A percentile compares a stretch with the other conserved stretches of the same genome.
Conservation (phyloP, 2,113 vertebrate species). For the Cathartes aura region DNA sequence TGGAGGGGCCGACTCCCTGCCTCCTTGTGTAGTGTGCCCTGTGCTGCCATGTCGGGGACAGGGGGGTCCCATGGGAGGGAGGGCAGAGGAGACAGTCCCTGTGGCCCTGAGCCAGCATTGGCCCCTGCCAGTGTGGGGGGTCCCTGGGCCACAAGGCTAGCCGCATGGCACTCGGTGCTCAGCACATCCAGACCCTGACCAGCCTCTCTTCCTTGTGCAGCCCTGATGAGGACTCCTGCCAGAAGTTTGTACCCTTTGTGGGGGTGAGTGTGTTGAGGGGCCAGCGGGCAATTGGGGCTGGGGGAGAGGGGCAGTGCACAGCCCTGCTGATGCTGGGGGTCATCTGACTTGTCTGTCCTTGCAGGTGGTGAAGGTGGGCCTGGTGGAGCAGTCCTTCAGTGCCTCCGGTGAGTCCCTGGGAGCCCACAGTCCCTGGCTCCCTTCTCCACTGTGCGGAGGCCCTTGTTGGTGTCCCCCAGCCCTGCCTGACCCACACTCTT, state of each 20-base stretch:
- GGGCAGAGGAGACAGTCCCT: neutral
- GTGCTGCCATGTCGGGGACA: constrained; percentile 49
- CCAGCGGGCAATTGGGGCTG: neutral
- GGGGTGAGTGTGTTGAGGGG: constrained; percentile 79
- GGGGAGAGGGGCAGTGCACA: neutral
- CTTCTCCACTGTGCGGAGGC: neutral
- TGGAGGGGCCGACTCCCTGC: neutral
- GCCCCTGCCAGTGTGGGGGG: neutral
- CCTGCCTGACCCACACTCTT: neutral
- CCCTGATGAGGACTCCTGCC: constrained; percentile 92
- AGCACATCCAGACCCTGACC: neutral
- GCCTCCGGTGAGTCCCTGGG: constrained; percentile 75
- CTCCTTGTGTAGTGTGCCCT: constrained; percentile 53
- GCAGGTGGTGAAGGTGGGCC: constrained; percentile 88
- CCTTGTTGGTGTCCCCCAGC: neutral
- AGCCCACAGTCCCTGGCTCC: neutral
- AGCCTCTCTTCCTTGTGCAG: constrained; percentile 61
- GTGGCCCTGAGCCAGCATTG: neutral
- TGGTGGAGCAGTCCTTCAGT: constrained; percentile 90
- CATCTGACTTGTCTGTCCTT: neutral
- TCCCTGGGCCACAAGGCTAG: neutral
- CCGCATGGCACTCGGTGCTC: fast-evolving
- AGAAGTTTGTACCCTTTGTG: constrained; percentile 93
- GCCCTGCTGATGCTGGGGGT: neutral
- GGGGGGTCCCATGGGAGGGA: neutral